phyloP scores from a whole-genome alignment of 2,113 vertebrate genomes.

The Pagrus major region DNA sequence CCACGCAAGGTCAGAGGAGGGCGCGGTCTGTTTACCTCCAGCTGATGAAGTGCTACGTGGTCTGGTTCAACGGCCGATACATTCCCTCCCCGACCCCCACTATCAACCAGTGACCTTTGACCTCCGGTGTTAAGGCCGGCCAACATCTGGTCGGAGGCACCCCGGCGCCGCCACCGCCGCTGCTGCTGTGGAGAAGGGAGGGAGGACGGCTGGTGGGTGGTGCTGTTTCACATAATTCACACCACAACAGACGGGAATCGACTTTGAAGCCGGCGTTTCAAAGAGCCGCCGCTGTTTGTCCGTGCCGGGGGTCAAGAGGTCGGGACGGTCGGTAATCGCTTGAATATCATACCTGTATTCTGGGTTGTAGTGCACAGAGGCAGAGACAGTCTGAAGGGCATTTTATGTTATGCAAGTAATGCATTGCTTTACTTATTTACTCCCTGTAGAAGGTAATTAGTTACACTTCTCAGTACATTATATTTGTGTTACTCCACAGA shows the following conservation, averaged over 20 bases:
- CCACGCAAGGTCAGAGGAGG: conserved; percentile 57
- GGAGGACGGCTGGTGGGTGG: conserved; percentile 33
- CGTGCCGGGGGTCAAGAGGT: conserved; percentile 1
- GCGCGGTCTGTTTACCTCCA: conserved; percentile 48
- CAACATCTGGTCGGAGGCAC: conserved; percentile 69
- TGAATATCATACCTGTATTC: conserved; percentile 6
- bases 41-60: conserved; percentile 60
- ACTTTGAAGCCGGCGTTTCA: conserved; percentile 69
- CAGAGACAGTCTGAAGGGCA: not conserved
- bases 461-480: no score
- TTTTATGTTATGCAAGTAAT: not conserved
- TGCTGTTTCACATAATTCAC: conserved; percentile 57
- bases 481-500: no score
- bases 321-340: not conserved
- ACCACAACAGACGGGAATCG: conserved; percentile 26
- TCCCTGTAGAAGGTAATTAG: no score
- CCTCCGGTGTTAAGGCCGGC: conserved; percentile 9
- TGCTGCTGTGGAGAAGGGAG: not conserved
- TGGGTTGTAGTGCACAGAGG: not conserved
- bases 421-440: no score
- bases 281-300: conserved; percentile 44
- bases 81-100: conserved; percentile 20
- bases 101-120: conserved; percentile 51
- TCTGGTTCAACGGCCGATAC: conserved; percentile 18
- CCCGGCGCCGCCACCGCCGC: not conserved